Conservation (phyloP, 2,888 invertebrate species). For the Macrophya alboannulata region DNA sequence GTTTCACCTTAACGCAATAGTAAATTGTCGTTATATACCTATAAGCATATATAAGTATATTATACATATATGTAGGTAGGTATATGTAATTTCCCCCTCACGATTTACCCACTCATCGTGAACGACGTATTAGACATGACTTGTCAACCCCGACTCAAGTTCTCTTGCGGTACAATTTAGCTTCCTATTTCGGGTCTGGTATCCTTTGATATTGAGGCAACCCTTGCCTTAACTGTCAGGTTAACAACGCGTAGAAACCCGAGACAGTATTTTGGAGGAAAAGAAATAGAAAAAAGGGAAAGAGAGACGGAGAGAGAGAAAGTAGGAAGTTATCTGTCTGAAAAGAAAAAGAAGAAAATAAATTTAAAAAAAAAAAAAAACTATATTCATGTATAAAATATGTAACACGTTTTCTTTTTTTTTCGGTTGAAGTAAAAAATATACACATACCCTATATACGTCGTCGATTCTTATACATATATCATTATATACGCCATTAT, state of each 20-base stretch:
- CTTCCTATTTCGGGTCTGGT: conserved; percentile 14
- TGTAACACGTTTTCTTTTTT: too few species aligned
- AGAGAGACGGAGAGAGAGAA: too few species aligned
- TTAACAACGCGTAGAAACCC: conserved; percentile 25
- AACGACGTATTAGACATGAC: conserved; percentile 9
- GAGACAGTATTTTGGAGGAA: background rate
- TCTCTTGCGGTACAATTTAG: conserved; percentile 10
- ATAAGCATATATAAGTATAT: background rate
- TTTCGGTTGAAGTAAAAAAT: too few species aligned
- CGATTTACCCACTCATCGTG: conserved; percentile 14
- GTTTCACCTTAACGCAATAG: too few species aligned
- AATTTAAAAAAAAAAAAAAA: too few species aligned
- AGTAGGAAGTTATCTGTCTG: background rate
- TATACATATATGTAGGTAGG: background rate
- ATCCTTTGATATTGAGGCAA: background rate
- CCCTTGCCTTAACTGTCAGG: conserved; percentile 19
- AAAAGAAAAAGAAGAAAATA: too few species aligned
- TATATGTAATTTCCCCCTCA: background rate
- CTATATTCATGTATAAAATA: too few species aligned
- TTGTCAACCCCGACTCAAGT: conserved; percentile 20
- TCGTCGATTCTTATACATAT: background rate
- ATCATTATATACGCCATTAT: conserved; percentile 62
- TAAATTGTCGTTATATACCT: too few species aligned
- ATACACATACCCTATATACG: too few species aligned
- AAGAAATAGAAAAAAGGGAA: background rate